These are phyloP conservation scores for Piaya cayana DNA, from an alignment of 2,113 vertebrate genomes.

Conservation along the genomic window DNA sequence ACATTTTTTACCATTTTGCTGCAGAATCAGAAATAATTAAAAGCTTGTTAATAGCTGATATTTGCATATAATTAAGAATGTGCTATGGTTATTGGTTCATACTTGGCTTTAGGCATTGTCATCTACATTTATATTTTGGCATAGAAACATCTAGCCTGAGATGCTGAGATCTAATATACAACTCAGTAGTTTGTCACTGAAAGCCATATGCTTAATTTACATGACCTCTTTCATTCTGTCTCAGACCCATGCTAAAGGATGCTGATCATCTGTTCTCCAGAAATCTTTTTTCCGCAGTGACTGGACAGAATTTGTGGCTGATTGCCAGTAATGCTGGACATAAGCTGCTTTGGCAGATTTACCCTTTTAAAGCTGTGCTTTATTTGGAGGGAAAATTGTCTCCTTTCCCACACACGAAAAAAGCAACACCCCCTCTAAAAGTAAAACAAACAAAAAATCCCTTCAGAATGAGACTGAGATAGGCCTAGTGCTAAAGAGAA, in stretches of 20 bases:
- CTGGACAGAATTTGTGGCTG: conserved; percentile 21
- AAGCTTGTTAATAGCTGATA: neutral
- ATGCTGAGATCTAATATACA: neutral
- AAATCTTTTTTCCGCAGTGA: neutral
- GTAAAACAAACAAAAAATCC: no score
- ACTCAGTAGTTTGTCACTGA: neutral
- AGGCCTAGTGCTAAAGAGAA: neutral
- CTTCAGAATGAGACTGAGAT: neutral
- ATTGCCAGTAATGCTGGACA: neutral
- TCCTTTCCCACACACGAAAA: neutral
- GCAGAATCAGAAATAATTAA: neutral
- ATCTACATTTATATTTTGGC: neutral
- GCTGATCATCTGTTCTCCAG: conserved; percentile 24
- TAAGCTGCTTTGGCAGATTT: conserved; percentile 50
- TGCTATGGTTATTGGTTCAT: neutral
- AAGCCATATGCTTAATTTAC: neutral
- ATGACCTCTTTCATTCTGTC: conserved; percentile 11
- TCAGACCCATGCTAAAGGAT: neutral
- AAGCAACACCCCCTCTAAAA: neutral
- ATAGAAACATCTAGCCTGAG: neutral
- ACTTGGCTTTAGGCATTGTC: neutral
- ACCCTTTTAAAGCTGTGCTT: conserved; percentile 11
- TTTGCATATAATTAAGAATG: neutral
- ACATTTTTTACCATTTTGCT: neutral
- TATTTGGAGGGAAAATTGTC: neutral